phyloP scores from a whole-genome alignment of 1,140 invertebrate species.

The Drosophila gunungcola region DNA sequence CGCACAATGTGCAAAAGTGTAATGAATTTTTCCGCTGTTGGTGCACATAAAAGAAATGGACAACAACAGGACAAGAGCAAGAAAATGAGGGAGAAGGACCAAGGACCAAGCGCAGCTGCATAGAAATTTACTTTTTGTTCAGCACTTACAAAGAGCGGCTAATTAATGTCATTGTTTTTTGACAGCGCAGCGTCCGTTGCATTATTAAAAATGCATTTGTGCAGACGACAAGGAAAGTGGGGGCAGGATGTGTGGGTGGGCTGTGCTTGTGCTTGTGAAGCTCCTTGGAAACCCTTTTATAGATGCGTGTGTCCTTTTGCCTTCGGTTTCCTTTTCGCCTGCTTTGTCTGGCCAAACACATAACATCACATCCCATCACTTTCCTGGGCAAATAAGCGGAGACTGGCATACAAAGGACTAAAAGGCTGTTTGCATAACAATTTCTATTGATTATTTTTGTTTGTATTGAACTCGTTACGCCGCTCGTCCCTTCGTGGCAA shows the following conservation, averaged over 20 bases:
- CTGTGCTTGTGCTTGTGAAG: conserved; percentile 14
- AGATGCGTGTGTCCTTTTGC: conserved; percentile 14
- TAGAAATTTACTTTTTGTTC: conserved; percentile 69
- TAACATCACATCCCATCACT: conserved; percentile 64
- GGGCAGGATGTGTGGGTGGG: background rate
- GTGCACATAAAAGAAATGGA: conserved; percentile 73
- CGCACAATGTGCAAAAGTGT: conserved; percentile 71
- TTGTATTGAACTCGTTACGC: conserved; percentile 46
- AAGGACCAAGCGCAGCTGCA: conserved; percentile 52
- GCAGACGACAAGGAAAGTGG: conserved; percentile 5
- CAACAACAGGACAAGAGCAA: conserved; percentile 47
- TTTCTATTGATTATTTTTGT: conserved; percentile 79
- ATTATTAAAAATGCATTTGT: conserved; percentile 74
- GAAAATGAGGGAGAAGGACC: conserved; percentile 8
- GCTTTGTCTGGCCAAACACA: conserved; percentile 17
- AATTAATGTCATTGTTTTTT: conserved; percentile 81
- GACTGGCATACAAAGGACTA: conserved; percentile 53
- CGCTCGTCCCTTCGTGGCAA: conserved; percentile 1
- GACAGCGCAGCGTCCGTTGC: conserved; percentile 65
- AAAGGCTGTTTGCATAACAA: conserved; percentile 75
- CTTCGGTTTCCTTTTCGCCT: background rate
- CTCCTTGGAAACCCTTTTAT: conserved; percentile 42
- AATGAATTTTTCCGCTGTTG: conserved; percentile 80
- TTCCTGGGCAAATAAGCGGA: conserved; percentile 66
- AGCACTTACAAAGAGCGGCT: conserved; percentile 67